These are phyloP conservation scores for Meles meles DNA, from an alignment of 2,113 vertebrate genomes.

Conservation along the genomic window DNA sequence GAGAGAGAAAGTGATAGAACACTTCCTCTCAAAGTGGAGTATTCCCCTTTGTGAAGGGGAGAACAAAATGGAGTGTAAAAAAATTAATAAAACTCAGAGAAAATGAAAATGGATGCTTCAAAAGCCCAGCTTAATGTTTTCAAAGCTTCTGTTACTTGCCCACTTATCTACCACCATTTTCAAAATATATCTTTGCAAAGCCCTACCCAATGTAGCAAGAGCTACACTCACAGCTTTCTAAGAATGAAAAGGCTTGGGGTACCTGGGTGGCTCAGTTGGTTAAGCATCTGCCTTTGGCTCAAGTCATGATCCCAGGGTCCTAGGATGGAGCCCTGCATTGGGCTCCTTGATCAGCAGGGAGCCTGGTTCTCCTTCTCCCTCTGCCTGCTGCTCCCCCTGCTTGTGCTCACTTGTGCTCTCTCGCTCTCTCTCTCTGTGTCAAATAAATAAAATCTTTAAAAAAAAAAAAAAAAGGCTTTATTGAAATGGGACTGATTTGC, in stretches of 20 bases:
- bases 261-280: too few species aligned
- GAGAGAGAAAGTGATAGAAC: not conserved
- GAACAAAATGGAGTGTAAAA: not conserved
- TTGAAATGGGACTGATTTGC: not conserved
- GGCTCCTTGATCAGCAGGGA: too few species aligned
- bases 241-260: not conserved
- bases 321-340: too few species aligned
- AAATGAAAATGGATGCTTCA: not conserved
- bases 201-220: not conserved
- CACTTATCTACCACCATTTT: not conserved
- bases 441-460: too few species aligned
- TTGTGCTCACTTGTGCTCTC: too few species aligned
- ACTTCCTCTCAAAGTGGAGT: not conserved
- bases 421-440: too few species aligned
- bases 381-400: too few species aligned
- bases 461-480: not conserved
- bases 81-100: not conserved
- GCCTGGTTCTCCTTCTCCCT: too few species aligned
- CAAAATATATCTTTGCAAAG: not conserved
- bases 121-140: conserved; percentile 29
- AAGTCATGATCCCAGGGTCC: too few species aligned
- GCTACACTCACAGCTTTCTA: not conserved
- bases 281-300: too few species aligned
- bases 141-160: not conserved
- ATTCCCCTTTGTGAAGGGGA: not conserved